Evolutionary conservation across 2,113 vertebrate genomes (phyloP).

Genomic region (Rana temporaria): DNA sequence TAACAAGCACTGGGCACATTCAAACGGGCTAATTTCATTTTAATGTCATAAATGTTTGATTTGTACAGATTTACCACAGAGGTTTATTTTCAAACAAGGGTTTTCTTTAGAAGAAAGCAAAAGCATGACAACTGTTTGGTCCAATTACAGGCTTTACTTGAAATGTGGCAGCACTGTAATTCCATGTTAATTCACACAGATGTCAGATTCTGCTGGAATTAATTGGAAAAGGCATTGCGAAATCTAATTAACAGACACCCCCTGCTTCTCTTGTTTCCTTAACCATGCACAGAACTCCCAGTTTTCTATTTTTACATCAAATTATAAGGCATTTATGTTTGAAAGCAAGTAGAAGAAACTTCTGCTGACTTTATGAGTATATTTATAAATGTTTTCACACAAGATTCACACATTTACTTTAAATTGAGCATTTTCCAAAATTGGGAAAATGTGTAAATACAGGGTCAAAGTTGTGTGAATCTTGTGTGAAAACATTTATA

Average conservation of each 20-base stretch:
- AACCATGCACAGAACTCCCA: background rate
- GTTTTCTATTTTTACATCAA: constrained; percentile 22
- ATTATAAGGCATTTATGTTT: background rate
- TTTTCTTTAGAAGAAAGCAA: constrained; percentile 14
- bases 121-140: constrained; percentile 30
- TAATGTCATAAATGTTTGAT: constrained; percentile 6
- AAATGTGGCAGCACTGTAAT: constrained; percentile 31
- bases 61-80: constrained; percentile 1
- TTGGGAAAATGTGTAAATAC: no score
- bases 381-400: no score
- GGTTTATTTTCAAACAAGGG: background rate
- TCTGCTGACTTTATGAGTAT: background rate
- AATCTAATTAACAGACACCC: constrained; percentile 45
- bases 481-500: no score
- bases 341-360: background rate
- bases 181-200: constrained; percentile 39
- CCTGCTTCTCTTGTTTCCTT: constrained; percentile 28
- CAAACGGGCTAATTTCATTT: background rate
- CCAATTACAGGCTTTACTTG: constrained; percentile 42
- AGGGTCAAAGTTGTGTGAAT: no score
- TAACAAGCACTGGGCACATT: background rate
- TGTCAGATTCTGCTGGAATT: constrained; percentile 46
- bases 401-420: no score
- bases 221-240: constrained; percentile 47
- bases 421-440: no score